phyloP scores from a whole-genome alignment of 2,113 vertebrate species.

The Tapirus terrestris region DNA sequence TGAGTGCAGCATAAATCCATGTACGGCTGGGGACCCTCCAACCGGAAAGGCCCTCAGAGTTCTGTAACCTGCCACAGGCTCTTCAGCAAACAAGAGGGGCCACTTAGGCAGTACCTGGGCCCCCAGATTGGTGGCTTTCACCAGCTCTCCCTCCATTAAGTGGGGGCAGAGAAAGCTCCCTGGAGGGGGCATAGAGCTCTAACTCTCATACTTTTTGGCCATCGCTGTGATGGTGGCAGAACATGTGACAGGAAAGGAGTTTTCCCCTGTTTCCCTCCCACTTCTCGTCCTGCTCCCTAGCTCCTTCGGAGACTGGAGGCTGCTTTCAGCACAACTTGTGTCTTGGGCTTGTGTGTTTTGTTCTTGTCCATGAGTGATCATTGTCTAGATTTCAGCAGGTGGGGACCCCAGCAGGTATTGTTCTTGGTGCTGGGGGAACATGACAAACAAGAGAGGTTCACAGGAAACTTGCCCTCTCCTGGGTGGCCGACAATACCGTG shows the following conservation, averaged over 20 bases:
- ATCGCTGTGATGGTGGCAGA: neutral
- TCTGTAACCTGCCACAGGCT: neutral
- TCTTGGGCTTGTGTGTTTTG: neutral
- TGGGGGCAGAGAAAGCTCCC: neutral
- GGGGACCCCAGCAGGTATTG: too few relatives aligned
- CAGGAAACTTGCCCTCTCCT: neutral
- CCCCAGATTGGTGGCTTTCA: neutral
- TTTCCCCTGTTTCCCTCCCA: neutral
- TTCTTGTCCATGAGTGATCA: neutral
- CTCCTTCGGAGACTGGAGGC: neutral
- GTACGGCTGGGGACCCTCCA: neutral
- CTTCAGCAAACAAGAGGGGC: neutral
- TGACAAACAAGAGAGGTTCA: neutral
- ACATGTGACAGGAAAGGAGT: neutral
- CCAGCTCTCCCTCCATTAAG: neutral
- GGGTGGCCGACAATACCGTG: neutral
- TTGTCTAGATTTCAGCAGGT: neutral
- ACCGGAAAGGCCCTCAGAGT: neutral
- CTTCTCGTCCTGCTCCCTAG: neutral
- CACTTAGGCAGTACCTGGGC: neutral
- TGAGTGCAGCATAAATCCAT: constrained; percentile 5
- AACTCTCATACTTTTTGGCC: neutral
- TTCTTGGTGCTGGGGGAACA: neutral
- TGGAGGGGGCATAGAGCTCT: neutral
- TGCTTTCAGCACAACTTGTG: neutral